Base-by-base conservation (phyloP, 1,140 invertebrate species). In the Mamestra configurata region DNA sequence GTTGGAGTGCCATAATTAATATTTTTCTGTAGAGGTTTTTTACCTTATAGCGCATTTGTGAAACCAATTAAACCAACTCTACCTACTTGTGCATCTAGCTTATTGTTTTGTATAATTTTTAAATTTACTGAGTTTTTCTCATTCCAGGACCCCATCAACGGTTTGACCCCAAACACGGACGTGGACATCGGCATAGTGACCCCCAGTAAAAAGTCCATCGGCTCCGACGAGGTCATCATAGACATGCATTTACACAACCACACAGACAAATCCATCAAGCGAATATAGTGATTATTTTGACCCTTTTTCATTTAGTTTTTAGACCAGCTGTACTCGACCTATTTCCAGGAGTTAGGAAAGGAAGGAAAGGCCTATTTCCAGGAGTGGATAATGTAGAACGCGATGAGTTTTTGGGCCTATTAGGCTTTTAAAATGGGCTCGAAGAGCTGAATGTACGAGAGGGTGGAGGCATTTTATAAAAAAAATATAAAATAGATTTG, bases 211-310 rank as follows among this genome's bases (percentile, higher is more conserved):
- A 90, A 92, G 66, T 92, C 93, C 7, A 81, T 93, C 31, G 79
- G 80, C 4, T 93, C 91, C 4, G 89, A 92, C 46, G 90, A 93
- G 68, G 87, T 92, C 20, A 90, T 92, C 57, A 92, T 94, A 35
- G 92, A 94, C 46, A 90, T 94, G 91, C 91, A 92, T 87, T 84
- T 88, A 84, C 46, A 84, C 8, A 79, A 82, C 46, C 81, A 83
- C 51, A 70, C 57, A n/a, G 78, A 78, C 59, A 40, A 46, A 46
- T 46, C 76, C 22, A 61, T 77, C 53, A 83, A 84, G 70, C 68
- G 83, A 72, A 82, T 86, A 75, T 86, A 86, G 83, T 76, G 79
- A 43, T 13, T 40, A 59, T 59, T 49, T 46, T 24, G 4, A 27
- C 37, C 31, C 40, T 24, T 24, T n/a, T 18, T 64, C 35, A 40